Evolutionary conservation across 2,888 invertebrate genomes (phyloP), one percentile per base, ranked within the genome.

Genomic region (Cancer borealis): DNA sequence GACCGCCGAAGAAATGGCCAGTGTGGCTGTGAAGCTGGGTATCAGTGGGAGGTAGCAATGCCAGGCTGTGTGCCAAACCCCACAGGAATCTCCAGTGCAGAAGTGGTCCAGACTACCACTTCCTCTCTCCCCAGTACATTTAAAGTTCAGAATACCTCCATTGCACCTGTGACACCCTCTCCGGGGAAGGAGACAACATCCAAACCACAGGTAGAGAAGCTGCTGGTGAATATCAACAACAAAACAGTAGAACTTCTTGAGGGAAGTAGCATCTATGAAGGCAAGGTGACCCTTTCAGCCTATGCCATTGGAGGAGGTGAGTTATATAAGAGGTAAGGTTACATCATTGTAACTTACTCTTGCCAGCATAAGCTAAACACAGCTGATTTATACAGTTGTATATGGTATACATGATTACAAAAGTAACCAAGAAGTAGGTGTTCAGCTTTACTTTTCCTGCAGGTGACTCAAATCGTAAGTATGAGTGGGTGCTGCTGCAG

Each of bases 251-350:
- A 60, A 8, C 90, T 95, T 10, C 79, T 89, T 39, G 90, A 91
- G n/a, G 95, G 93, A 49, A 91, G 66, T 26, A 93, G 26, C 17
- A 88, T 91, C 79, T 95, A 94, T 93, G 94, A 95, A 39, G 46
- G 93, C 21, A 91, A 91, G 46, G 95, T 95, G 1, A 95, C 95
- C 0, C 84, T 95, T 5, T 95, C 95, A 46, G 95, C 95, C 10
- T 95, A 95, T 93, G 95, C 95, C 45, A 92, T 95, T 60, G 95
- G 95, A 95, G 95, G 95, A 95, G 95, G 95, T 95, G 93, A 46
- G 93, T 91, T 47, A 49, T 30, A 46, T 12, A 26, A 92, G 26
- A 91, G 14, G 39, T 54, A 49, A 30, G 10, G 49, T 0, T 47
- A 12, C n/a, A 47, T 46, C 21, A 88, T 46, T 46, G 45, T 46